A percentile compares a stretch with the other conserved stretches of the same genome.
Evolutionary conservation across 1,140 invertebrate species (phyloP).

Genomic region (Mesaphorura yosii): DNA sequence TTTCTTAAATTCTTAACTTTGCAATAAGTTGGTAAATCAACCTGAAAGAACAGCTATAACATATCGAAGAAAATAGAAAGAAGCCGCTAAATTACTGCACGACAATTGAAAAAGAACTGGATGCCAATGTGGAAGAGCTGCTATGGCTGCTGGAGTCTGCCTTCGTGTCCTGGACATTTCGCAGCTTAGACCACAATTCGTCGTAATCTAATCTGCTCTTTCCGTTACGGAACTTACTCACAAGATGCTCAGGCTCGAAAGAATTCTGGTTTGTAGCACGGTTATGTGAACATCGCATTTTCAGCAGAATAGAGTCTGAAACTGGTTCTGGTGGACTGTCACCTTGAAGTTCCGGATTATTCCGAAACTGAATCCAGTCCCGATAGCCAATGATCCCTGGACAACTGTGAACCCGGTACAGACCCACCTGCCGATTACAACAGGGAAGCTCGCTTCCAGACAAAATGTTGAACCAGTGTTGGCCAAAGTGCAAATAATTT

Average conservation of each 20-base stretch:
- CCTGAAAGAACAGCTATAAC: too few species aligned
- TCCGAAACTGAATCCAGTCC: constrained; percentile 22
- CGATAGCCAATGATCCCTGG: constrained; percentile 22
- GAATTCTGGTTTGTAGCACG: constrained; percentile 12
- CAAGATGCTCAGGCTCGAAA: constrained; percentile 8
- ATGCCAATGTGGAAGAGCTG: constrained; percentile 25
- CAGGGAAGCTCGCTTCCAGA: constrained; percentile 19
- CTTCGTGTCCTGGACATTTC: constrained; percentile 18
- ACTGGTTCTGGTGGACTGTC: constrained; percentile 24
- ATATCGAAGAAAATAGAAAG: too few species aligned
- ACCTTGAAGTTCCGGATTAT: constrained; percentile 22
- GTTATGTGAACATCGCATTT: constrained; percentile 22
- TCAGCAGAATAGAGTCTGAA: constrained; percentile 26
- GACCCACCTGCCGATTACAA: constrained; percentile 22
- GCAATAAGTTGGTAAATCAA: too few species aligned
- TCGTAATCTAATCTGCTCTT: constrained; percentile 26
- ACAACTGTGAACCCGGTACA: constrained; percentile 27
- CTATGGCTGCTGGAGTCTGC: constrained; percentile 17
- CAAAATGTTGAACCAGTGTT: constrained; percentile 23
- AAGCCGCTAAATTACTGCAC: constrained; percentile 21
- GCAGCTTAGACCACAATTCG: constrained; percentile 19
- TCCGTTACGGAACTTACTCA: too few species aligned
- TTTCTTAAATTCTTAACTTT: too few species aligned
- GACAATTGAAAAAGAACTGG: constrained; percentile 27
- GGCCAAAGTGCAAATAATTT: constrained; percentile 19